Conservation (phyloP, 2,797 vertebrate genomes). For the Iguana delicatissima region DNA sequence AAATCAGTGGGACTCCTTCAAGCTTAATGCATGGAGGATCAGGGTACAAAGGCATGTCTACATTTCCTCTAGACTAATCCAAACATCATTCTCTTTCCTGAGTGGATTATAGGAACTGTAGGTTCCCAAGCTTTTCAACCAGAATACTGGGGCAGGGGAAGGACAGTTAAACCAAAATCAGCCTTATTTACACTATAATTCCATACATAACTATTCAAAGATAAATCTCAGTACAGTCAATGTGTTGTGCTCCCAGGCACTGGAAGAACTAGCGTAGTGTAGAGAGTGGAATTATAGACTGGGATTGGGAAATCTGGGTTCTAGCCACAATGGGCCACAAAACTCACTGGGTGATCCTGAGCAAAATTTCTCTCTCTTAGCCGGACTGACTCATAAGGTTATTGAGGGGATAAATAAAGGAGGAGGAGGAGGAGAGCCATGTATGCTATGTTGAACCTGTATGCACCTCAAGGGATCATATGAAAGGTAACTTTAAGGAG, state of each 20-base stretch:
- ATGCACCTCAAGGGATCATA: neutral
- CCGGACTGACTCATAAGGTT: neutral
- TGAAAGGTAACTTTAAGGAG: neutral
- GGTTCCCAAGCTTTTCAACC: neutral
- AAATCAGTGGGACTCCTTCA: neutral
- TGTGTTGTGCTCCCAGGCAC: neutral
- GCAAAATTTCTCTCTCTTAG: neutral
- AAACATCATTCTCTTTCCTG: neutral
- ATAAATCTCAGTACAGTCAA: neutral
- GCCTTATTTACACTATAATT: neutral
- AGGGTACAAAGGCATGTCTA: neutral
- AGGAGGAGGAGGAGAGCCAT: neutral
- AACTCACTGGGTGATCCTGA: neutral
- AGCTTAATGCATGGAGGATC: neutral
- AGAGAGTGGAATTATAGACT: too few species aligned
- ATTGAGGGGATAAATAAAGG: neutral
- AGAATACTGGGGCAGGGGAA: neutral
- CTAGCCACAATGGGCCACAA: neutral
- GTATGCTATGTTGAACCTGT: neutral
- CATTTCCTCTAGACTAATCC: neutral
- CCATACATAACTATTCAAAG: neutral
- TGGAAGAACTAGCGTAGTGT: neutral
- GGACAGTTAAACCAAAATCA: neutral
- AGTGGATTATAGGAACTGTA: neutral
- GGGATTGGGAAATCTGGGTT: neutral